Evolutionary conservation across 2,797 vertebrate species (phyloP).

Genomic region (Pseudochaenichthys georgianus): DNA sequence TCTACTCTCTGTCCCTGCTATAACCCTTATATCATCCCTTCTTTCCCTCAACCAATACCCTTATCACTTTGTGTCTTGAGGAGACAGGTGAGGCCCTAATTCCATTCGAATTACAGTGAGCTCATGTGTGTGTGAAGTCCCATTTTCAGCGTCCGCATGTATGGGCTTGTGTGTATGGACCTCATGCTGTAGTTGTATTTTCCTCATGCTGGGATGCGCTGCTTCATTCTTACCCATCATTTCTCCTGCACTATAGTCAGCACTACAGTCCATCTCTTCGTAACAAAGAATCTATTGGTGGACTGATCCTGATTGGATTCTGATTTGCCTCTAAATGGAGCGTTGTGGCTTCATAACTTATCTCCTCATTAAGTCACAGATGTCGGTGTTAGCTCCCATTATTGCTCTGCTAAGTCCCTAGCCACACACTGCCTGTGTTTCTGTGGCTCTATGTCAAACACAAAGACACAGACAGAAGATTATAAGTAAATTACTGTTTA

Average conservation of each 20-base stretch:
- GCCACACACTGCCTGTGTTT: slow-evolving; percentile 17
- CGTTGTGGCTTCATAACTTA: slow-evolving; percentile 24
- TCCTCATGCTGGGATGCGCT: slow-evolving; percentile 38
- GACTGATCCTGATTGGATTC: slow-evolving; percentile 43
- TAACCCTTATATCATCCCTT: slow-evolving; percentile 10
- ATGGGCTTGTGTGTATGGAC: slow-evolving; percentile 2
- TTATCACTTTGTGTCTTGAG: slow-evolving; percentile 23
- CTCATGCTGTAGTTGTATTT: slow-evolving; percentile 23
- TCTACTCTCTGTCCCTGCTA: slow-evolving; percentile 15
- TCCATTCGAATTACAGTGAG: slow-evolving; percentile 19
- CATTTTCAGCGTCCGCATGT: slow-evolving; percentile 40
- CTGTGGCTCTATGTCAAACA: neutral
- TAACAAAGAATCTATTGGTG: slow-evolving; percentile 11
- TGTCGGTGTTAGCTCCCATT: slow-evolving; percentile 18
- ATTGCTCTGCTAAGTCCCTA: neutral
- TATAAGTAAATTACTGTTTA: neutral
- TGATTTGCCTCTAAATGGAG: slow-evolving; percentile 39
- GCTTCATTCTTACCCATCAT: slow-evolving; percentile 29
- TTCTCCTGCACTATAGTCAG: slow-evolving; percentile 47
- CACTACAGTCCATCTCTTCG: slow-evolving; percentile 33
- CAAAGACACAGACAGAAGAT: neutral
- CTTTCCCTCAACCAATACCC: slow-evolving; percentile 19
- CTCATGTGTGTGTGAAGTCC: slow-evolving; percentile 1
- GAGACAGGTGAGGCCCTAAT: slow-evolving; percentile 30
- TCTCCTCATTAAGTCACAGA: slow-evolving; percentile 46